These are phyloP conservation scores for Siphonodentalium dalli DNA, from an alignment of 2,888 invertebrate genomes.

Conservation along the genomic window DNA sequence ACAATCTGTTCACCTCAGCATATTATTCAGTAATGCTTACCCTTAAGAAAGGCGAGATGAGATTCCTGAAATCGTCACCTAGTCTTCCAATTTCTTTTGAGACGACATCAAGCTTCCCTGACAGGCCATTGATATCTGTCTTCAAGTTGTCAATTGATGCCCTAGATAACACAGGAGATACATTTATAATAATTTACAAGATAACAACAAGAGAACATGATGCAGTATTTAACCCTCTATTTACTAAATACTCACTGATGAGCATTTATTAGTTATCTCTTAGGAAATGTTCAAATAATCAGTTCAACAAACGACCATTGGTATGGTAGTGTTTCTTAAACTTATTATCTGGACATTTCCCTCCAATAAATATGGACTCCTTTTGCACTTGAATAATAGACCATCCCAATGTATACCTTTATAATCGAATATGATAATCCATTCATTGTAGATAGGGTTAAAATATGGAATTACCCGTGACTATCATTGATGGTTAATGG, in stretches of 20 bases:
- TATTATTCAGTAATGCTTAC: constrained; percentile 37
- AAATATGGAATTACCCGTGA: background rate
- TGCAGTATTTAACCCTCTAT: background rate
- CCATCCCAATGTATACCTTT: no score
- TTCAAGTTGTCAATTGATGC: constrained; percentile 46
- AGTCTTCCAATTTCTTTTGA: constrained; percentile 42
- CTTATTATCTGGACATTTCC: no score
- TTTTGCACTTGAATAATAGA: background rate
- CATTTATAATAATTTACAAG: background rate
- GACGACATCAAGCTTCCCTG: constrained; percentile 41
- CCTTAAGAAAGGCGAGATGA: constrained; percentile 50
- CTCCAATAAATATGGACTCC: no score
- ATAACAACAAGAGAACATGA: background rate
- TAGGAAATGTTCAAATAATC: no score
- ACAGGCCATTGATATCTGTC: constrained; percentile 43
- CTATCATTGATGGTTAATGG: background rate
- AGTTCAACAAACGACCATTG: background rate
- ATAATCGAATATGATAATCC: background rate
- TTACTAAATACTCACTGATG: no score
- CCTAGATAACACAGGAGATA: constrained; percentile 30
- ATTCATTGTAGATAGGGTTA: background rate
- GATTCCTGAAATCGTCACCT: constrained; percentile 46
- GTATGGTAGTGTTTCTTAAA: background rate
- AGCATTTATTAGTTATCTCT: no score
- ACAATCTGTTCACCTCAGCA: no score